These are phyloP conservation scores for Epistrophe eligans DNA, from an alignment of 2,888 invertebrate genomes.

Conservation along the genomic window DNA sequence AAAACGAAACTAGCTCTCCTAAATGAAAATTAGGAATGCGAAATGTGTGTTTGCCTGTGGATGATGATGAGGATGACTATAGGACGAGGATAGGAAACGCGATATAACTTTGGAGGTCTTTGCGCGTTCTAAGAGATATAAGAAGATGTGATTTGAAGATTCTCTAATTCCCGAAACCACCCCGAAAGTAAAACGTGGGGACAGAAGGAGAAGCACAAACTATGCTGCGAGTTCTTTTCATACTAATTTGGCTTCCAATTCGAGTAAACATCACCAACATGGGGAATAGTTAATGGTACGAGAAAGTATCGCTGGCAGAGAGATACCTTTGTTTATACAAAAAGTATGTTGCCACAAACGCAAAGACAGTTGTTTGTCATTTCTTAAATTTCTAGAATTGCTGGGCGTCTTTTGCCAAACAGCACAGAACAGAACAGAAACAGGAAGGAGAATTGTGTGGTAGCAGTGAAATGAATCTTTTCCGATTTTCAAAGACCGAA, in stretches of 20 bases:
- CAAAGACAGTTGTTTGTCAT: constrained; percentile 73
- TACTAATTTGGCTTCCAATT: constrained; percentile 65
- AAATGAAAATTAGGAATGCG: constrained; percentile 71
- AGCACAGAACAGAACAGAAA: neutral
- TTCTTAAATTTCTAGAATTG: constrained; percentile 73
- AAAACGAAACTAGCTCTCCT: constrained; percentile 61
- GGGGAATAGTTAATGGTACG: neutral
- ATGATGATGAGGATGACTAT: constrained; percentile 27
- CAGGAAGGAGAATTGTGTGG: constrained; percentile 15
- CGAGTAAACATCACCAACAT: constrained; percentile 34
- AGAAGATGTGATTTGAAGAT: constrained; percentile 65
- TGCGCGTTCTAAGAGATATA: constrained; percentile 19
- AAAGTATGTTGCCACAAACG: constrained; percentile 24
- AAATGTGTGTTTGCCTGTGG: constrained; percentile 60
- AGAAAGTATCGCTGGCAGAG: constrained; percentile 13
- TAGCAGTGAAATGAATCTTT: constrained; percentile 49
- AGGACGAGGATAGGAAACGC: constrained; percentile 44
- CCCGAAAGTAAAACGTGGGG: constrained; percentile 3
- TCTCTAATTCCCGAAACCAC: constrained; percentile 61
- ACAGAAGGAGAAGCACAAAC: neutral
- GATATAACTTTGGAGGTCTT: constrained; percentile 55
- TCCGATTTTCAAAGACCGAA: neutral
- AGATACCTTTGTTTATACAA: constrained; percentile 2
- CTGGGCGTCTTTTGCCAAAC: constrained; percentile 50
- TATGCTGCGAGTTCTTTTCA: constrained; percentile 40